A percentile compares a stretch with the other conserved stretches of the same genome.
Conservation (phyloP, 2,113 vertebrate genomes). For the Talpa occidentalis region DNA sequence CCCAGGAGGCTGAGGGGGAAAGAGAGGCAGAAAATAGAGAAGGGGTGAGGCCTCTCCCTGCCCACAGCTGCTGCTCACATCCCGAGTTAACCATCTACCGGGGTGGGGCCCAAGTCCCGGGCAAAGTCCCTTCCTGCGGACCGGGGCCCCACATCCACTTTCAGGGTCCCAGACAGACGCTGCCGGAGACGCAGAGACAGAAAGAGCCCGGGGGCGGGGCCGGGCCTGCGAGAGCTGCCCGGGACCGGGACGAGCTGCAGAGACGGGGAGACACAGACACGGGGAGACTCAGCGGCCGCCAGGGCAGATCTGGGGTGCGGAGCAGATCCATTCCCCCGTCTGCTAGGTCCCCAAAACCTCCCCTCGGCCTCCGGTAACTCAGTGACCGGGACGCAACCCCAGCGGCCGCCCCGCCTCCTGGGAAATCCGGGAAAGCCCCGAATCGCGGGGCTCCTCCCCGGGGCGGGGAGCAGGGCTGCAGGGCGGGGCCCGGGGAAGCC, state of each 20-base stretch:
- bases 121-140: conserved; percentile 52
- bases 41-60: neutral
- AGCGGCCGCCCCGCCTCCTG: conserved; percentile 65
- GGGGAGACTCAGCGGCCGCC: neutral
- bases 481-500: neutral
- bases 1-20: neutral
- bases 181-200: neutral
- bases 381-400: conserved; percentile 78
- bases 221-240: neutral
- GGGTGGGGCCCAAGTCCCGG: neutral
- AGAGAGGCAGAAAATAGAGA: neutral
- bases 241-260: neutral
- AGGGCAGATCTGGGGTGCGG: neutral
- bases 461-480: neutral
- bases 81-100: conserved; percentile 48
- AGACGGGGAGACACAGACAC: neutral
- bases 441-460: conserved; percentile 2
- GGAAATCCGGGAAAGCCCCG: conserved; percentile 82
- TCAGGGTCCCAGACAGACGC: neutral
- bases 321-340: neutral
- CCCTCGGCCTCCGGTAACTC: conserved; percentile 38
- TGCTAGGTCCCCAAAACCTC: neutral
- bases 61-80: neutral
- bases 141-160: neutral
- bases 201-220: neutral